Conservation (phyloP, 2,888 invertebrate genomes). For the Drosophila setosimentum region DNA sequence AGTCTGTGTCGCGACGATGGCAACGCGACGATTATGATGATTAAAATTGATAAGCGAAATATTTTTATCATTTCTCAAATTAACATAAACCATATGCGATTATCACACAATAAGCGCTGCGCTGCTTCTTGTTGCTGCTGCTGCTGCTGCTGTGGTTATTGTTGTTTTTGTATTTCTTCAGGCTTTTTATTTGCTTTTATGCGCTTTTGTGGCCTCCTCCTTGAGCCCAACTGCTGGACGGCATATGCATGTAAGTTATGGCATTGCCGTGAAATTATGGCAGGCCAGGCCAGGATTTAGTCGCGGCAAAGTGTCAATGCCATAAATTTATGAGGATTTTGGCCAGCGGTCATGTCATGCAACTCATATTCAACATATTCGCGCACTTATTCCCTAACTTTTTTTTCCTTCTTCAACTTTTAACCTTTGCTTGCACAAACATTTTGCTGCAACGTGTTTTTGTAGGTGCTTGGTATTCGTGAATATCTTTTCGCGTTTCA, state of each 20-base stretch:
- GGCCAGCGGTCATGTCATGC: conserved; percentile 67
- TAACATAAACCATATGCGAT: conserved; percentile 80
- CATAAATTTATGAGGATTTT: conserved; percentile 78
- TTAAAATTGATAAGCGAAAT: conserved; percentile 82
- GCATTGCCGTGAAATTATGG: conserved; percentile 65
- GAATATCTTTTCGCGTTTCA: conserved; percentile 2
- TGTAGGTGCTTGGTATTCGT: not conserved
- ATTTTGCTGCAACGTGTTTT: conserved; percentile 3
- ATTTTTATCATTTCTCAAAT: conserved; percentile 82
- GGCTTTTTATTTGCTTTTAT: conserved; percentile 71
- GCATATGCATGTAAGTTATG: conserved; percentile 62
- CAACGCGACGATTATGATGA: conserved; percentile 79
- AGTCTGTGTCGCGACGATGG: conserved; percentile 65
- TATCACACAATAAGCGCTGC: conserved; percentile 75
- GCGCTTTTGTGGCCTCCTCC: conserved; percentile 69
- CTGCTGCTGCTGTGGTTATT: not conserved
- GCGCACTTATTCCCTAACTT: conserved; percentile 18
- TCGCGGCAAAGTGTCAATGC: conserved; percentile 74
- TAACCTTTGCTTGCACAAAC: conserved; percentile 35
- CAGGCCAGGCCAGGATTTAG: conserved; percentile 64
- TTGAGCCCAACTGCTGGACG: conserved; percentile 24
- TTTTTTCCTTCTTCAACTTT: conserved; percentile 36
- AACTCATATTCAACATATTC: conserved; percentile 34
- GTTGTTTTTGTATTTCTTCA: conserved; percentile 25
- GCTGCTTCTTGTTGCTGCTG: conserved; percentile 26